Base-by-base conservation (phyloP, 2,797 vertebrate species). In the Acanthurus lineatus region DNA sequence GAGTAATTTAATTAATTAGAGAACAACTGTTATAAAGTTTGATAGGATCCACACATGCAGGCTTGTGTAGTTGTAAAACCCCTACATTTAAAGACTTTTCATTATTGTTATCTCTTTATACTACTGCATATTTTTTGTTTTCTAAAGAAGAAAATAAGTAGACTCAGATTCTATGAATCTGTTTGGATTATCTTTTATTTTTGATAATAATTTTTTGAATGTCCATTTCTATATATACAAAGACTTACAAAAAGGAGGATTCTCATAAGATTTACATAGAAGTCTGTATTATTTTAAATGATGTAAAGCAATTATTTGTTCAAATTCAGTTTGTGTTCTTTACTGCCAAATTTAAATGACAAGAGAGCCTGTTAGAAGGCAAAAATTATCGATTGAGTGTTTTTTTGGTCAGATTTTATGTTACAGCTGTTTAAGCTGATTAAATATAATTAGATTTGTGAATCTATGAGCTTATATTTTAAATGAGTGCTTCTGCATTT, bases 1-100 rank as follows among this genome's bases (percentile, higher is more conserved):
- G 90, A 88, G 81, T 85, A 72, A 85, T 92, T 89, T 73, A 74
- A 87, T 88, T 58, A 88, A 73, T 76, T 90, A 67, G 62, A 81
- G 56, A 84, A 51, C 52, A 67, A 65, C 81, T 54, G 79, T 89
- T 85, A 44, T 80, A 85, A 86, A 69, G 76, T 83, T 86, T 89
- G 75, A 74, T 74, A 76, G 45, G 69, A 73, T 84, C 44, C 79
- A 89, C 86, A 82, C 82, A n/a, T 49, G 75, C 69, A 91, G 77
- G 38, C 42, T 87, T 85, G 81, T 89, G 78, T 69, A 10, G 80
- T 38, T 76, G 16, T 73, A 76, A 84, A 83, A 73, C 52, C 67
- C 67, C 69, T 83, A 69, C 60, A 77, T 82, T 80, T 82, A 59
- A 71, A 79, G 61, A 59, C 57, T 77, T 76, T 81, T 79, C 42